Evolutionary conservation across 1,140 invertebrate species (phyloP), one percentile per base, ranked within the genome.

Genomic region (Panagrolaimus sp.): DNA sequence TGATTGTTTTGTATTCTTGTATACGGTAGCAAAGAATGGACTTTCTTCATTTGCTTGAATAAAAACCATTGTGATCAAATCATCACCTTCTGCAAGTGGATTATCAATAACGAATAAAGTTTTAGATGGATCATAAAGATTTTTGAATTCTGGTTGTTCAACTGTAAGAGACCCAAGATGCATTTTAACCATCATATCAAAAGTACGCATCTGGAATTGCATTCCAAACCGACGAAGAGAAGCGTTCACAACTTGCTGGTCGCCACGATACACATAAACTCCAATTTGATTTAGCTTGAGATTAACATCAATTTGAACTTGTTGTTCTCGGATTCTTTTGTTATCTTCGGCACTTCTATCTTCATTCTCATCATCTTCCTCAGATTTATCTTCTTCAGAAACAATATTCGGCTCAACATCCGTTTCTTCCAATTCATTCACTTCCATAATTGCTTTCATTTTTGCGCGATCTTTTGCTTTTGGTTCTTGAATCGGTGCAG

Each of bases 1-100:
- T 21, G 88, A 79, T 82, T 94, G 89, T 58, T 92, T 88, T 0
- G 91, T 91, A 21, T 89, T 91, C 43, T 89, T 88, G 81, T 93
- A 90, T 44, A 87, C 88, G 8, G 89, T 90, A 69, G 85, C 86
- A 79, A 96, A 94, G 76, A 94, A 91, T 5, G 93, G 92, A 38
- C 90, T 90, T 71, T 88, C 88, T 78, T 89, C 90, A 78, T 94
- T 89, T 0, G 91, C 91, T 89, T 86, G 67, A 14, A 73, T 28
- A 73, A 71, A 76, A 65, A 1, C 9, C 26, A 77, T 55, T 47
- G 65, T 21, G 52, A 77, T 64, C n/a, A 69, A 52, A 48, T 74
- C 45, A 21, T 69, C 72, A 24, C 76, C 72, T 43, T 83, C 73
- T 1, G 58, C 17, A 14, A 71, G 65, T 17, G 46, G 43, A 67